A percentile compares a stretch with the other conserved stretches of the same genome.
phyloP scores from a whole-genome alignment of 2,888 invertebrate genomes.

The Lycocerus yunnanus region DNA sequence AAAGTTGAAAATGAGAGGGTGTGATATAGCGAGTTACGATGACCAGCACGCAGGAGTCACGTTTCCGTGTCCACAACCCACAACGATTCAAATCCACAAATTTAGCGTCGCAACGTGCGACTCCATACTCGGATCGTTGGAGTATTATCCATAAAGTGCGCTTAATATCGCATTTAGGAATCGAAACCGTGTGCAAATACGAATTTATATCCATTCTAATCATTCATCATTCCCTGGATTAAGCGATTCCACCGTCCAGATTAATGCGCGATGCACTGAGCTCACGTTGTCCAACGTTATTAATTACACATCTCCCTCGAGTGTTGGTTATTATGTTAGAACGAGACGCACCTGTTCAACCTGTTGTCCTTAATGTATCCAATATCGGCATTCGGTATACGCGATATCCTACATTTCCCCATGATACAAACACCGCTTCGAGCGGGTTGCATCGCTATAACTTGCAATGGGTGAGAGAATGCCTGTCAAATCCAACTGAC shows the following conservation, averaged over 20 bases:
- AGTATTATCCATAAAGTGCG: conserved; percentile 40
- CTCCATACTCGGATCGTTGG: conserved; percentile 24
- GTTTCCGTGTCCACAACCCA: conserved; percentile 31
- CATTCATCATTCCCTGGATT: conserved; percentile 53
- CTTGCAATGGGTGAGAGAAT: conserved; percentile 16
- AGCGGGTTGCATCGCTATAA: conserved; percentile 10
- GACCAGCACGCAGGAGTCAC: conserved; percentile 34
- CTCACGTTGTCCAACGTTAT: conserved; percentile 39
- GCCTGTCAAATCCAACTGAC: conserved; percentile 20
- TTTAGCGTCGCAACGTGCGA: conserved; percentile 40
- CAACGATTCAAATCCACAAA: conserved; percentile 40
- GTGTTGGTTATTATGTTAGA: conserved; percentile 14
- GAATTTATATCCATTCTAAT: conserved; percentile 51
- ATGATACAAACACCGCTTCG: background rate
- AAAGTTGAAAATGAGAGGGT: conserved; percentile 10
- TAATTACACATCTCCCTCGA: conserved; percentile 44
- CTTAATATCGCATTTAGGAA: conserved; percentile 46
- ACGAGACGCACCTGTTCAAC: conserved; percentile 36
- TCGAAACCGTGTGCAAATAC: conserved; percentile 49
- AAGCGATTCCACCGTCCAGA: conserved; percentile 46
- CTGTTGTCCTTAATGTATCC: conserved; percentile 27
- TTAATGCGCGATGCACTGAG: conserved; percentile 35
- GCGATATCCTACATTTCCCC: conserved; percentile 2
- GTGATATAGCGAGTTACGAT: conserved; percentile 9
- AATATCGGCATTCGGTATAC: conserved; percentile 3